These are phyloP conservation scores for Phataginus tetradactyla DNA, from an alignment of 2,797 vertebrate species.

Conservation along the genomic window DNA sequence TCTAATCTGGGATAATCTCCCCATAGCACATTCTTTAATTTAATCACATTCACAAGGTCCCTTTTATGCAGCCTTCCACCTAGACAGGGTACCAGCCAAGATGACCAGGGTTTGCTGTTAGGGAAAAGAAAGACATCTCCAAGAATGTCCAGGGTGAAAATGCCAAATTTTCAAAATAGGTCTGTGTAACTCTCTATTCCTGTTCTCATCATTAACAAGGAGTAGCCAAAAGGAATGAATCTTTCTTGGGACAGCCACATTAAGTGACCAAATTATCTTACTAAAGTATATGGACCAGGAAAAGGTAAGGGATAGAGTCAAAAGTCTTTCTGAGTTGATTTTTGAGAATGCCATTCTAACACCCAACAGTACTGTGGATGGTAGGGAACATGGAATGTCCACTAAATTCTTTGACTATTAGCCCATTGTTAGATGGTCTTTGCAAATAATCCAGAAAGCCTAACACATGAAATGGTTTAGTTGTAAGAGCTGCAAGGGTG, in stretches of 20 bases:
- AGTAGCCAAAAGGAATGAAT: background rate
- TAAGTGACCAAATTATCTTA: background rate
- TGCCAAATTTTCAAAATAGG: background rate
- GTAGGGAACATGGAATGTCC: background rate
- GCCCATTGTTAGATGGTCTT: background rate
- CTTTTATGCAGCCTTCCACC: background rate
- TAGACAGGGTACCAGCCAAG: background rate
- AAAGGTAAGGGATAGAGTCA: background rate
- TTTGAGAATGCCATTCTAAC: background rate
- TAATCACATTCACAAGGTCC: background rate
- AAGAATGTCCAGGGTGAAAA: background rate
- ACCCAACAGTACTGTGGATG: background rate
- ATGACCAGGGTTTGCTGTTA: background rate
- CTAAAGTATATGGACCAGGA: background rate
- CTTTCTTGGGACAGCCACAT: background rate
- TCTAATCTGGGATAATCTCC: background rate
- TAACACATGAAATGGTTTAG: background rate
- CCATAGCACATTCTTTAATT: background rate
- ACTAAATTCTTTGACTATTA: background rate
- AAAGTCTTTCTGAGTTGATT: background rate
- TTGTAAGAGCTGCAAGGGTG: background rate
- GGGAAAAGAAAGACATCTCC: background rate
- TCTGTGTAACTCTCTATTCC: background rate
- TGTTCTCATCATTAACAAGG: background rate
- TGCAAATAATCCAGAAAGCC: constrained; percentile 46